Evolutionary conservation across 1,140 invertebrate species (phyloP).

Genomic region (Elysia chlorotica): DNA sequence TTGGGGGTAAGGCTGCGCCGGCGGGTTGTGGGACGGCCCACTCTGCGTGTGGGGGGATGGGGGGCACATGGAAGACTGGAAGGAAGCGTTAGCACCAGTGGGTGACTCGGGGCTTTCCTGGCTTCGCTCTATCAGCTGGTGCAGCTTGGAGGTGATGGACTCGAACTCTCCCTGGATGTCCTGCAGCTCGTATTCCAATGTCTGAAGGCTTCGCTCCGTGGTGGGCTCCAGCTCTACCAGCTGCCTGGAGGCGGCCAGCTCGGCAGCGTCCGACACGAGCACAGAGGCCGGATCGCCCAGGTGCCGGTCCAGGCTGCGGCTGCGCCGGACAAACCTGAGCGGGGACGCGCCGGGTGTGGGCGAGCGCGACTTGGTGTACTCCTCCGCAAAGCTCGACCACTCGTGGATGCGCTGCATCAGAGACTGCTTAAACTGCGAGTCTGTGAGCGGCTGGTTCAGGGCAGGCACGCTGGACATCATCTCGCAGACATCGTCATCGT

Average conservation of each 20-base stretch:
- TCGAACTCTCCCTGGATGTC: constrained; percentile 51
- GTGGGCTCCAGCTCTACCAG: constrained; percentile 27
- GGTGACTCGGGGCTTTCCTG: neutral
- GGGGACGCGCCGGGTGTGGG: constrained; percentile 33
- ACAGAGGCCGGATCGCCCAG: constrained; percentile 17
- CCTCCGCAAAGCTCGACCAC: constrained; percentile 36
- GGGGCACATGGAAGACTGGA: constrained; percentile 7
- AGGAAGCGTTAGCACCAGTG: constrained; percentile 4
- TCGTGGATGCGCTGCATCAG: constrained; percentile 43
- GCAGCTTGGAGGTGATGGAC: constrained; percentile 39
- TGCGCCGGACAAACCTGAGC: constrained; percentile 18
- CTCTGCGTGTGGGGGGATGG: neutral
- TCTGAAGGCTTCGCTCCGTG: constrained; percentile 36
- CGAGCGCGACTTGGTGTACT: constrained; percentile 37
- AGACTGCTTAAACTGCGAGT: constrained; percentile 38
- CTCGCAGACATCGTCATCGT: constrained; percentile 13
- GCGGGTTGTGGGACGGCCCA: neutral
- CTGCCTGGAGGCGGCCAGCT: neutral
- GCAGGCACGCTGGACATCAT: constrained; percentile 18
- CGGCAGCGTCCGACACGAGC: constrained; percentile 13
- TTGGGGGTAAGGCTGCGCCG: too few species aligned
- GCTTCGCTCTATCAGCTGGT: constrained; percentile 35
- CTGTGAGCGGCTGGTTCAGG: constrained; percentile 17
- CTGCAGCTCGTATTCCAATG: constrained; percentile 49
- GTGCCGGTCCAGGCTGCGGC: constrained; percentile 31